These are phyloP conservation scores for Megaceryle maxima DNA, from an alignment of 2,113 vertebrate genomes.

Conservation along the genomic window DNA sequence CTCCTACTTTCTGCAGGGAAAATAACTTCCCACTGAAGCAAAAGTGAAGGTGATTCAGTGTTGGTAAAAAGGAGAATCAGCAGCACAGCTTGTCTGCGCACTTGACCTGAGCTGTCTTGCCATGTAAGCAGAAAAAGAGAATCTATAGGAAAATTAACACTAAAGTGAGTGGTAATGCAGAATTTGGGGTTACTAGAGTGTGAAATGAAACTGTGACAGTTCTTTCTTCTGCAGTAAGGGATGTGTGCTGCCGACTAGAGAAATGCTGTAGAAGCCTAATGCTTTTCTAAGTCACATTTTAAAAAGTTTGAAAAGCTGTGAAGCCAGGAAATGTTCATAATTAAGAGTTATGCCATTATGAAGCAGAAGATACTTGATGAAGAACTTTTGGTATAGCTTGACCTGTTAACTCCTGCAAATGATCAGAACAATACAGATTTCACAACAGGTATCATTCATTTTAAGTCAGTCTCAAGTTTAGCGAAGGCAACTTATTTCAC, in stretches of 20 bases:
- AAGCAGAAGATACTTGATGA: neutral
- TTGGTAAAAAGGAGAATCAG: slow-evolving; percentile 43
- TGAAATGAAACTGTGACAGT: slow-evolving; percentile 55
- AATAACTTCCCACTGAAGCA: neutral
- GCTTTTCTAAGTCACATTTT: neutral
- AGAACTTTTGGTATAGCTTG: neutral
- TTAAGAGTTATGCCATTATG: neutral
- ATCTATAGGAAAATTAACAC: slow-evolving; percentile 52
- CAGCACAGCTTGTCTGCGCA: slow-evolving; percentile 38
- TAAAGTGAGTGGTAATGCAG: slow-evolving; percentile 18
- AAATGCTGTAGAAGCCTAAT: neutral
- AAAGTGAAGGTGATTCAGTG: slow-evolving; percentile 54
- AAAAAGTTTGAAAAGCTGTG: neutral
- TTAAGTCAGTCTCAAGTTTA: neutral
- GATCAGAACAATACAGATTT: neutral
- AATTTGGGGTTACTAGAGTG: slow-evolving; percentile 46
- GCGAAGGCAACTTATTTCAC: neutral
- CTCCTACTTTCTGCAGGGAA: neutral
- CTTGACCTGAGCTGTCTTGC: slow-evolving; percentile 56
- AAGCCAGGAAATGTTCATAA: neutral
- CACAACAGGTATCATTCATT: neutral
- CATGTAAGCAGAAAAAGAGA: slow-evolving; percentile 59
- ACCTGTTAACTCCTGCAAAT: neutral
- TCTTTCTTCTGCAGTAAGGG: neutral
- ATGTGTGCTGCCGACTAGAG: neutral